Conservation (phyloP, 2,113 vertebrate species). For the Microtus pennsylvanicus region DNA sequence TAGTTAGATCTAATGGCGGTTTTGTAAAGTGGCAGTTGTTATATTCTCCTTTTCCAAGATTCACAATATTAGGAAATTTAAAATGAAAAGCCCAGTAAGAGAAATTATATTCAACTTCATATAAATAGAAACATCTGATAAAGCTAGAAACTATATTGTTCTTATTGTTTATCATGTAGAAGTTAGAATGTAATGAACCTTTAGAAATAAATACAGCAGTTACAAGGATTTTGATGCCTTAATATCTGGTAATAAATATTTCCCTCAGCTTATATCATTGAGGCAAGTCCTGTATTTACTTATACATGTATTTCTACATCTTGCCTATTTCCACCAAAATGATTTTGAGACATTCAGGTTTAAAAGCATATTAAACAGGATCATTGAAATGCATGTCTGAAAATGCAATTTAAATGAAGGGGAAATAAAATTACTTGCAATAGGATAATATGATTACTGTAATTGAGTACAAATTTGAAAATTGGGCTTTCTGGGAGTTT, state of each 20-base stretch:
- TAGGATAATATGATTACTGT: neutral
- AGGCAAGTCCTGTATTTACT: neutral
- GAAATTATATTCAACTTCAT: slow-evolving; percentile 18
- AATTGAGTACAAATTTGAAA: neutral
- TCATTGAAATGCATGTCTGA: neutral
- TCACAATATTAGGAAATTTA: slow-evolving; percentile 10
- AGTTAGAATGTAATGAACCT: slow-evolving; percentile 44
- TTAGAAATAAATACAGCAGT: neutral
- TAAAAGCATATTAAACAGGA: neutral
- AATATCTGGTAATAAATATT: neutral
- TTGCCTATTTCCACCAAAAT: neutral
- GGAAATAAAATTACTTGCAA: neutral
- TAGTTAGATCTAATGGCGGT: neutral
- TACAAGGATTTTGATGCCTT: neutral
- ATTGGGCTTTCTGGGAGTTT: slow-evolving; percentile 7
- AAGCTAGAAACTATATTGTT: neutral
- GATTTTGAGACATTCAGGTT: neutral
- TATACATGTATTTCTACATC: neutral
- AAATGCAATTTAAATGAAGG: neutral
- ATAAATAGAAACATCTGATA: slow-evolving; percentile 14
- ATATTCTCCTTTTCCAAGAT: neutral
- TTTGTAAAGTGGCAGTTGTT: neutral
- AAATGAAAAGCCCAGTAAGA: neutral
- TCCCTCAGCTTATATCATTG: neutral
- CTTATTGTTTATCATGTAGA: slow-evolving; percentile 1